Evolutionary conservation across 2,888 invertebrate genomes (phyloP).

Genomic region (Pachymerium ferrugineum): DNA sequence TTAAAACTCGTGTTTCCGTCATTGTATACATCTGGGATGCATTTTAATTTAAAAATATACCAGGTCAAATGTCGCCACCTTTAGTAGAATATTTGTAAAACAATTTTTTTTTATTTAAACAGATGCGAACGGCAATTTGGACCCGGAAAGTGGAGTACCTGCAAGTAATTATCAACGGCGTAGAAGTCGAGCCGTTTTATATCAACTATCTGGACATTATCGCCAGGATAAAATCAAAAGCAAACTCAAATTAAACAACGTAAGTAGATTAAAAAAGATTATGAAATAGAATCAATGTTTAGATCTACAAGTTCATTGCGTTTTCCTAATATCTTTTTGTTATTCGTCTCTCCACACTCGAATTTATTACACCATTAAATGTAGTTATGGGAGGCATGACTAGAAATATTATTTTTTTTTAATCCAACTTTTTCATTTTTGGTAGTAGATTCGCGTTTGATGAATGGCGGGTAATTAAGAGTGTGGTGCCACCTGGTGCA

Average conservation of each 20-base stretch:
- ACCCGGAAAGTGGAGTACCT: slow-evolving; percentile 61
- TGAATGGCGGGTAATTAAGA: not conserved
- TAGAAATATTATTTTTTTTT: too few species aligned
- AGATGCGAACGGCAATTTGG: slow-evolving; percentile 74
- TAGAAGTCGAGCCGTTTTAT: slow-evolving; percentile 88
- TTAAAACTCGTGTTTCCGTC: too few species aligned
- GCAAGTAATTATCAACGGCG: slow-evolving; percentile 77
- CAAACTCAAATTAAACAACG: slow-evolving; percentile 90
- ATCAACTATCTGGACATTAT: slow-evolving; percentile 94
- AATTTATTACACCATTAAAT: too few species aligned
- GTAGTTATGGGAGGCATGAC: too few species aligned
- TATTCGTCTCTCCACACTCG: too few species aligned
- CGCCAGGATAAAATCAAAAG: slow-evolving; percentile 80
- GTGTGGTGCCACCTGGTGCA: not conserved
- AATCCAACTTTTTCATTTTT: slow-evolving; percentile 31
- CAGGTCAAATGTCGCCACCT: too few species aligned
- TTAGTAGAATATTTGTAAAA: not conserved
- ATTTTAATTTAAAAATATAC: too few species aligned
- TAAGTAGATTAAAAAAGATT: slow-evolving; percentile 59
- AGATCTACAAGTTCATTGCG: too few species aligned
- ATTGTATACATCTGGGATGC: too few species aligned
- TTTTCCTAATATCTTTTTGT: too few species aligned
- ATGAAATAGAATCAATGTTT: too few species aligned
- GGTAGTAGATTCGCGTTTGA: not conserved
- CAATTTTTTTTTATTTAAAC: slow-evolving; percentile 39